Base-by-base conservation (phyloP, 2,113 vertebrate species). In the Macaca mulatta region DNA sequence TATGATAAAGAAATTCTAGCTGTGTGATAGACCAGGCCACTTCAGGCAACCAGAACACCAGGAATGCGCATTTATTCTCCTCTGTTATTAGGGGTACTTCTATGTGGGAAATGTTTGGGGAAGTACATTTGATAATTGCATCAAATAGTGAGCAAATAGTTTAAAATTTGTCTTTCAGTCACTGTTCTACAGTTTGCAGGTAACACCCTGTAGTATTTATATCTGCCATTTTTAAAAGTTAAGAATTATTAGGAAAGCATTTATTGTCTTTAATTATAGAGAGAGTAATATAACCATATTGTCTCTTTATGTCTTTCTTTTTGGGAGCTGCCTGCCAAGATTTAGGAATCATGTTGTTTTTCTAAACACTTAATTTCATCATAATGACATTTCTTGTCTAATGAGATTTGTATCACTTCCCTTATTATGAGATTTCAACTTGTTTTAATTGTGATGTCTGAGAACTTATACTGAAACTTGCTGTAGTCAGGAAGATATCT, bases 271-370 rank as follows among this genome's bases (percentile, higher is more conserved):
- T 23, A 94, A 35, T 69, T 61, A 64, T 75, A 70, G 14, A 23
- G 12, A 74, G n/a, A 70, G 5, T 80, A 72, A 45, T 27, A 16
- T 14, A 57, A 52, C 10, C 61, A 64, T 27, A 69, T 88, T 84
- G 12, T n/a, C n/a, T 80, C 10, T 75, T 30, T 8, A 1, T 70
- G 23, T 35, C 3, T 72, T 32, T 83, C 27, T n/a, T 4, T 74
- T 52, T 80, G 27, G 69, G 17, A 8, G 10, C n/a, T 43, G 9
- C 32, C 43, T 90, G 52, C 50, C 59, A 94, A 50, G 8, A 90
- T 86, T 86, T 93, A 78, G 80, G 38, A 88, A 79, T 74, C 22
- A 94, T 30, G 82, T 80, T 91, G 52, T 64, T 67, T 86, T 82
- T 64, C 55, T 16, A 74, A 59, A 48, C 8, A 55, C 17, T 40